Evolutionary conservation across 1,140 invertebrate genomes (phyloP), one percentile per base, ranked within the genome.

Genomic region (Limonius californicus): DNA sequence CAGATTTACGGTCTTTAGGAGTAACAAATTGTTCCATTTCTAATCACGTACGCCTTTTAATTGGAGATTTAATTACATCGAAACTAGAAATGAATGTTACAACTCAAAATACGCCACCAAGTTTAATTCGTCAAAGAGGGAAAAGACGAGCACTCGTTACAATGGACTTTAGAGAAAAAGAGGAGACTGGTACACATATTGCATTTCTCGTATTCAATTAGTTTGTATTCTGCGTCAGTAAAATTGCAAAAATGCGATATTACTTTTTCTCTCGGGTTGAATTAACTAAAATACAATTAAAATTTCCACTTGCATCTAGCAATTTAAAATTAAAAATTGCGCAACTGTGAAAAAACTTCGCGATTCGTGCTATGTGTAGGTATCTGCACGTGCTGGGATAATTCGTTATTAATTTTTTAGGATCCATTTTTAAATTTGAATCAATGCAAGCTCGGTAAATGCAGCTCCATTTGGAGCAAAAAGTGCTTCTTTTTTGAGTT

Each of bases 231-330:
- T 18, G 2, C 19, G 16, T 21, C 14, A 50, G 45, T 50, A 50
- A 50, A 50, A 50, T 50, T 50, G 15, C 45, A 50, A 50, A 50
- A 50, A 50, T 50, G 45, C 45, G 19, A 50, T 50, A 50, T 50
- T 50, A 50, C 45, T 50, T 50, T 50, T 50, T 19, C 45, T 18
- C 45, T 19, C 16, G 3, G 19, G 45, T 14, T 50, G 45, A 50
- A 50, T 50, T 12, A 50, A 50, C 45, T 50, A 19, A 50, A 50
- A 50, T 50, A 50, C 45, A 50, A 50, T 50, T 50, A 50, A 50
- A 50, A 50, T 21, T 50, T 19, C 45, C 14, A 14, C 3, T 50
- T 50, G 14, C 14, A 50, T 50, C 23, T 39, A 39, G 20, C 16
- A 50, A 50, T 50, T 50, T 21, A 50, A 50, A 50, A 16, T 50